Base-by-base conservation (phyloP, 2,888 invertebrate genomes). In the Hypercompe scribonia region DNA sequence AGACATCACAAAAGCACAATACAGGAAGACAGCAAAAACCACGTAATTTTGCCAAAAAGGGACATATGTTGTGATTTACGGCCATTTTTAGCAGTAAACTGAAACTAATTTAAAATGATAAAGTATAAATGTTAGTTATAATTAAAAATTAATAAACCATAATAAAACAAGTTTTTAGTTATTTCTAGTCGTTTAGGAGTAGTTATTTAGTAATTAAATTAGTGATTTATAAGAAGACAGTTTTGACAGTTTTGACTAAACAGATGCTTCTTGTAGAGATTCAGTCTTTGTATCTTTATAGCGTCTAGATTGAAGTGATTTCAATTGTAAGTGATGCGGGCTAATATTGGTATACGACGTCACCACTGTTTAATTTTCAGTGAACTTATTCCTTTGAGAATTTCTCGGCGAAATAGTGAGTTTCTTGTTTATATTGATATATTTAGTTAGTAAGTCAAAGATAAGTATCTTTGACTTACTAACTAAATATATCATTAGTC, bases 311-410 rank as follows among this genome's bases (percentile, higher is more conserved):
- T 84, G 76, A 84, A 82, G 80, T 84, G 82, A 76, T 78, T 82
- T 76, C 74, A 82, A 84, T 82, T 82, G 84, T 84, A 78, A 78
- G 68, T 76, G 76, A 82, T 82, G 80, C 76, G 82, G 80, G 82
- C 73, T 76, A 71, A 61, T 61, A 31, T 61, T 65, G 73, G 67
- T 58, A 68, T 76, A 72, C 75, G 70, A 72, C 77, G 74, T 79
- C 75, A 77, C 13, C 72, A 68, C 70, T 58, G 76, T 79, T 83
- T 76, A 70, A 75, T 71, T 71, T 65, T 61, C 61, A 61, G 61
- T 31, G 7, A 61, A 61, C 28, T 58, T 31, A 61, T 31, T 18
- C 18, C 28, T 61, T 15, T 15, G 13, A 28, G 28, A 58, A 28
- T 31, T 61, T 61, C 13, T 61, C 18, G 61, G 28, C 31, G 31